Evolutionary conservation across 1,140 invertebrate species (phyloP), one percentile per base, ranked within the genome.

Genomic region (Drosophila watanabei): DNA sequence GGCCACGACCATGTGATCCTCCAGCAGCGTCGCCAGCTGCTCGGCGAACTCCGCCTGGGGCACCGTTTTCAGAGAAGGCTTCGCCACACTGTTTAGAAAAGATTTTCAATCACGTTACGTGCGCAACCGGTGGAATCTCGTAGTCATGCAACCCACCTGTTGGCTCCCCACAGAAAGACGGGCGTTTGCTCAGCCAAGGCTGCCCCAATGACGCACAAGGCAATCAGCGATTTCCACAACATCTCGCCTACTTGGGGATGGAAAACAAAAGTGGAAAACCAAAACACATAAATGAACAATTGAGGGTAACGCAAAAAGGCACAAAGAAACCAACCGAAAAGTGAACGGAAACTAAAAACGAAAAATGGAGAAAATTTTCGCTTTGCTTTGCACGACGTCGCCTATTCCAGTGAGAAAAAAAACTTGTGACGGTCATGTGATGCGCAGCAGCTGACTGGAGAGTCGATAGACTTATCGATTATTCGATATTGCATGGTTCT

Each of bases 141-240:
- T 2, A 24, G 13, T 46, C 10, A 33, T 28, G 37, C 37, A 16
- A 58, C 86, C 70, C 86, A 92, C 91, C 90, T 92, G 91, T 91
- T 92, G 91, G 84, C 87, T 54, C 87, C 83, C 91, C 91, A 92
- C 49, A 90, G 70, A 52, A 92, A 92, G 35, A 92, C 91, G 81
- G 91, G 91, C 71, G 91, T 82, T 60, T 92, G 83, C 75, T 92
- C 90, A 24, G 81, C 91, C 60, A 88, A 70, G 66, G 83, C 90
- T 69, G 84, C 87, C 80, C 90, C 87, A 80, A 92, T 82, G 81
- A 90, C 83, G 81, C 90, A 92, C 81, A 92, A 72, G 54, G 78
- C 90, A 82, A 92, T 82, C 90, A 92, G 76, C 91, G 82, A 84
- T 61, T 90, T 92, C 75, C 87, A 86, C 87, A 91, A 82, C 86